phyloP scores from a whole-genome alignment of 2,797 vertebrate genomes.

The Phataginus tetradactyla region DNA sequence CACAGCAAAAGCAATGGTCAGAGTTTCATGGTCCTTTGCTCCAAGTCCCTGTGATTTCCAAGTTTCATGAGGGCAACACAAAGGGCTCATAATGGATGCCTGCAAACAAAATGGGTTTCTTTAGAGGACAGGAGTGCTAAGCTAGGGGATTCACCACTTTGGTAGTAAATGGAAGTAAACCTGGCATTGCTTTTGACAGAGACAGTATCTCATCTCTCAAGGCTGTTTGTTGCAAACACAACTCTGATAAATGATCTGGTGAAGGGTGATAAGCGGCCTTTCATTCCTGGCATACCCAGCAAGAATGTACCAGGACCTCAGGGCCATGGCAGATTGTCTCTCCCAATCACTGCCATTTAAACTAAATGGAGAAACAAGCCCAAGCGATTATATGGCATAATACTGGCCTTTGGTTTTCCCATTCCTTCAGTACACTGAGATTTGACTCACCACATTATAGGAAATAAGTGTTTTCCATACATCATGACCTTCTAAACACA shows the following conservation, averaged over 20 bases:
- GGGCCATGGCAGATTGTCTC: background rate
- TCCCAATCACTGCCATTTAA: background rate
- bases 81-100: background rate
- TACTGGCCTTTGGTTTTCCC: background rate
- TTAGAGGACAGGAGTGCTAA: background rate
- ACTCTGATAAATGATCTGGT: background rate
- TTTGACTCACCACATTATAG: background rate
- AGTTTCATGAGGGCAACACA: background rate
- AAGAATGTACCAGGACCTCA: background rate
- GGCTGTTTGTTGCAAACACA: background rate
- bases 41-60: background rate
- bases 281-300: background rate
- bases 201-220: background rate
- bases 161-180: background rate
- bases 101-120: background rate
- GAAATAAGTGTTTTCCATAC: slow-evolving; percentile 24
- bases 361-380: background rate
- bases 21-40: background rate
- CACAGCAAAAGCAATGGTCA: background rate
- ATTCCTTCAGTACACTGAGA: background rate
- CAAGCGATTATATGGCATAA: background rate
- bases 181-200: background rate
- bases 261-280: background rate
- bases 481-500: background rate
- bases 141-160: background rate